Conservation (phyloP, 1,140 invertebrate species). For the Tetraneura akinire region DNA sequence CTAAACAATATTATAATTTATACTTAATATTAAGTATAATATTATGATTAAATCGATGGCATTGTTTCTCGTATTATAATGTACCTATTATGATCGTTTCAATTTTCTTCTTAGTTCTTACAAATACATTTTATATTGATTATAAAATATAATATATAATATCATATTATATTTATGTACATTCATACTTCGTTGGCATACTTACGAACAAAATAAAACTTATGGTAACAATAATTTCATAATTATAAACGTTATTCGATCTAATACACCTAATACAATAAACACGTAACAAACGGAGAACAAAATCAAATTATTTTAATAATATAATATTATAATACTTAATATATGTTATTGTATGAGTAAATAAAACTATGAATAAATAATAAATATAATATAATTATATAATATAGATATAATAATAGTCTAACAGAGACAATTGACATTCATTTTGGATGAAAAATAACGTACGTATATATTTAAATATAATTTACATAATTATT, state of each 20-base stretch:
- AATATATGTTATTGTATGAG: background rate
- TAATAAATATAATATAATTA: background rate
- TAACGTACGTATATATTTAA: too few species aligned
- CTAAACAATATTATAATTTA: background rate
- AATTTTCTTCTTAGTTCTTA: too few species aligned
- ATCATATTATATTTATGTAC: background rate
- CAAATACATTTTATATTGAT: too few species aligned
- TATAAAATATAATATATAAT: background rate
- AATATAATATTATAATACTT: background rate
- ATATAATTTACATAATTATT: too few species aligned
- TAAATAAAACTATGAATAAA: too few species aligned
- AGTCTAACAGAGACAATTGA: constrained; percentile 12
- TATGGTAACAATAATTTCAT: background rate
- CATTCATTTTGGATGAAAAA: background rate
- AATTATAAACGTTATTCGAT: too few species aligned
- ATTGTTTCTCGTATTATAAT: too few species aligned
- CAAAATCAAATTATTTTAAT: background rate
- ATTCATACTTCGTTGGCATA: background rate
- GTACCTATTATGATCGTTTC: too few species aligned
- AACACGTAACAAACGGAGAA: background rate
- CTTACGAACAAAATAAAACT: background rate
- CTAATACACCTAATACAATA: too few species aligned
- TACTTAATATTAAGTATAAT: too few species aligned
- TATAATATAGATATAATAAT: background rate
- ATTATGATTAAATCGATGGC: too few species aligned